Percentiles rank a stretch among this genome's conserved stretches.
Evolutionary conservation across 2,113 vertebrate species (phyloP).

Genomic region (Geothlypis trichas): DNA sequence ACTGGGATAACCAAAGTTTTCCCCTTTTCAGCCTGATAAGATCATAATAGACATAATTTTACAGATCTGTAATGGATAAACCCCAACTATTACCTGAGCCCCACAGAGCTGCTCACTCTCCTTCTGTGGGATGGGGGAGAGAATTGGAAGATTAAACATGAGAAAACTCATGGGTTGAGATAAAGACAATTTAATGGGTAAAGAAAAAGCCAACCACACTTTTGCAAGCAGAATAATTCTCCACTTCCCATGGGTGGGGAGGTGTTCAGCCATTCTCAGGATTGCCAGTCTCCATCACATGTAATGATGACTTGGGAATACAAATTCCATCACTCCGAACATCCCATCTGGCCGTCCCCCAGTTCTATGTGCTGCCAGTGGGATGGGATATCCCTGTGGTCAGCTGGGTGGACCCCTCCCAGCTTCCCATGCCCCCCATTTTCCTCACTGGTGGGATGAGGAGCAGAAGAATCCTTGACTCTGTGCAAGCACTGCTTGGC

Average conservation of each 20-base stretch:
- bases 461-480: background rate
- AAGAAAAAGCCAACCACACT: background rate
- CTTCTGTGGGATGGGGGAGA: accelerated
- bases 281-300: background rate
- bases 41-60: background rate
- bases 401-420: background rate
- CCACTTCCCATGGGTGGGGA: too few species aligned
- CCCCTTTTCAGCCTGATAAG: background rate
- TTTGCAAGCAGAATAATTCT: background rate
- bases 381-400: background rate
- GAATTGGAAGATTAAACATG: background rate
- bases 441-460: background rate
- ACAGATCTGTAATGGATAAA: background rate
- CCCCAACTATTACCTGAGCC: background rate
- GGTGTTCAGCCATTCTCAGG: background rate
- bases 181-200: background rate
- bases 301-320: too few species aligned
- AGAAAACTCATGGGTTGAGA: background rate
- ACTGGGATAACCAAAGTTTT: background rate
- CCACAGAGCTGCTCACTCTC: background rate
- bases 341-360: background rate
- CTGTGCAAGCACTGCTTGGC: background rate
- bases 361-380: background rate
- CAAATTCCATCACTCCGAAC: background rate
- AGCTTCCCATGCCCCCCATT: background rate